Evolutionary conservation across 2,113 vertebrate genomes (phyloP), one percentile per base, ranked within the genome.

Genomic region (Malurus melanocephalus): DNA sequence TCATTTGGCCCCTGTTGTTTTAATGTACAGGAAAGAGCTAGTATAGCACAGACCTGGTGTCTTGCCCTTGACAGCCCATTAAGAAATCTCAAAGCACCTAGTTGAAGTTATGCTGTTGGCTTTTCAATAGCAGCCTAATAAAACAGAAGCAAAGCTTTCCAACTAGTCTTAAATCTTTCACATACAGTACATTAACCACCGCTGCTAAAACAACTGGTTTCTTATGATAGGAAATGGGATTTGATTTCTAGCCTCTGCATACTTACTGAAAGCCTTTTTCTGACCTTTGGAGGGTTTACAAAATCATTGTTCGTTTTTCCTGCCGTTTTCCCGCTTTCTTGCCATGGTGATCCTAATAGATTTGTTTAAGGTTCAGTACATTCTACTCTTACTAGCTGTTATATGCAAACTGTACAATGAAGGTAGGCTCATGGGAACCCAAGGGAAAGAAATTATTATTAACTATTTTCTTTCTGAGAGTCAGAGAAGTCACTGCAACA

Each of bases 51-150:
- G 97, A 97, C 97, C 96, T 96, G 96, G 96, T 97, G 97, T 97
- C 97, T 97, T 98, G 97, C 96, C 97, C 97, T 97, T 97, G 97
- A 97, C 97, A 98, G 97, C 97, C 97, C 97, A 98, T 98, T 98
- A 98, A 98, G 97, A 98, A 97, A 97, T 98, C 97, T 97, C 97
- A 95, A 97, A 97, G 97, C 97, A 97, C 97, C 97, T 97, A 97
- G 97, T 94, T 90, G 90, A 97, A 97, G 97, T 97, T 97, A 97
- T 91, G 96, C 97, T 96, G 96, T 96, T 97, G 97, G 97, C 96
- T 97, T 98, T 96, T 98, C 97, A 98, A 97, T 96, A 97, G 98
- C 97, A 98, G 96, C 96, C 97, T 97, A 98, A 97, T 97, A 98
- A 98, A 98, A 98, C 96, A 97, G 97, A 98, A 98, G 97, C 97